These are phyloP conservation scores for Cerceris ruficornis DNA, from an alignment of 2,888 invertebrate genomes.

Conservation along the genomic window DNA sequence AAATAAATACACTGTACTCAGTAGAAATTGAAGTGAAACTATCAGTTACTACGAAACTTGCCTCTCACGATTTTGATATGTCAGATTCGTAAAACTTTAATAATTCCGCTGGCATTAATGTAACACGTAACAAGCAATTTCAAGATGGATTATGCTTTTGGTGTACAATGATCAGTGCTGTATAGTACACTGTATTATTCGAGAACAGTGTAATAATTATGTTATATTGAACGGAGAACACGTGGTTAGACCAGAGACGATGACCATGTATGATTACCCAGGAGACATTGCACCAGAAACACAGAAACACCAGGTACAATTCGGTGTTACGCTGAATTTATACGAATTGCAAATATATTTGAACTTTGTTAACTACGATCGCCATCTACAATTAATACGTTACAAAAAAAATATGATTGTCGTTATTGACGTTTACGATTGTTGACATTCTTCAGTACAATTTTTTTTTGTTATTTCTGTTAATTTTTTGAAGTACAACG, in stretches of 20 bases:
- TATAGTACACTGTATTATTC: constrained; percentile 21
- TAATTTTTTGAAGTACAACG: no score
- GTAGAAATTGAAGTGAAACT: no score
- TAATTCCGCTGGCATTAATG: neutral
- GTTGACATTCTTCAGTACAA: no score
- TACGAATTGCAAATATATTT: constrained; percentile 25
- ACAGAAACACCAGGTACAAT: constrained; percentile 18
- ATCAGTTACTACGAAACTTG: no score
- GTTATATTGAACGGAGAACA: constrained; percentile 12
- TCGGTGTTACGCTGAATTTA: neutral
- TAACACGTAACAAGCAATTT: neutral
- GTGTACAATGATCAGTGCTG: neutral
- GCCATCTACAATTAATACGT: no score
- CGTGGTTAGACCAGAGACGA: constrained; percentile 1
- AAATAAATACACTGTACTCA: no score
- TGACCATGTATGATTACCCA: constrained; percentile 39
- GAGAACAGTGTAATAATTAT: constrained; percentile 23
- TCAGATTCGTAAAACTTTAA: no score
- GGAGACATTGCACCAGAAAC: constrained; percentile 28
- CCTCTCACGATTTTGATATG: no score
- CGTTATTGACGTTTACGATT: no score
- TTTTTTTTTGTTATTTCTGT: no score
- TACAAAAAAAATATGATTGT: no score
- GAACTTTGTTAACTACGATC: neutral
- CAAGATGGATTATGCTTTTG: neutral